Conservation (phyloP, 2,113 vertebrate species). For the Macquaria ambigua region DNA sequence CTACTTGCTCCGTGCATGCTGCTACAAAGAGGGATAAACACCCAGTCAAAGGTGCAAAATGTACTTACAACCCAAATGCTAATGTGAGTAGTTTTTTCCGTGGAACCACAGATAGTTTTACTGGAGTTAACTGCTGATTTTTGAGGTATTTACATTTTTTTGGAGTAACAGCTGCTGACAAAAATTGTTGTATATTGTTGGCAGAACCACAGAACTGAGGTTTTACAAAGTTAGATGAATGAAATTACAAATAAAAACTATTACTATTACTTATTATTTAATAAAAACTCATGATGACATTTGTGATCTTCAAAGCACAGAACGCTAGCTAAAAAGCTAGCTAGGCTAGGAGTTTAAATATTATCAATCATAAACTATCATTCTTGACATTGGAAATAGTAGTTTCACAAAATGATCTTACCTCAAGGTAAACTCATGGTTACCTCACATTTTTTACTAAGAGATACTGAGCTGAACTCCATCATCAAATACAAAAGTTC, state of each 20-base stretch:
- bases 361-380: not conserved
- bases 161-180: constrained; percentile 27
- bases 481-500: not conserved
- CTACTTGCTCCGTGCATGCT: constrained; percentile 43
- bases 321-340: not conserved
- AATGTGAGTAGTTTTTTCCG: constrained; percentile 5
- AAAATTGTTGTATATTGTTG: not conserved
- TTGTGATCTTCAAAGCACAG: not conserved
- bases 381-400: not conserved
- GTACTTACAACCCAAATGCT: not conserved
- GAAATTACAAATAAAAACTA: not conserved
- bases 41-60: constrained; percentile 45
- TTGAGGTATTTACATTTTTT: constrained; percentile 19
- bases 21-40: constrained; percentile 49
- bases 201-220: not conserved
- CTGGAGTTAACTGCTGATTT: constrained; percentile 6
- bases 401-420: not conserved
- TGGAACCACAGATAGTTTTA: constrained; percentile 9
- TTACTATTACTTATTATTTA: too few species aligned
- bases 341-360: not conserved
- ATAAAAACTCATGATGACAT: not conserved
- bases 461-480: not conserved
- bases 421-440: not conserved
- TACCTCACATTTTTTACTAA: not conserved
- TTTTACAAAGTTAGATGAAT: not conserved